Evolutionary conservation across 1,140 invertebrate genomes (phyloP), one percentile per base, ranked within the genome.

Genomic region (Antheraea mylitta): DNA sequence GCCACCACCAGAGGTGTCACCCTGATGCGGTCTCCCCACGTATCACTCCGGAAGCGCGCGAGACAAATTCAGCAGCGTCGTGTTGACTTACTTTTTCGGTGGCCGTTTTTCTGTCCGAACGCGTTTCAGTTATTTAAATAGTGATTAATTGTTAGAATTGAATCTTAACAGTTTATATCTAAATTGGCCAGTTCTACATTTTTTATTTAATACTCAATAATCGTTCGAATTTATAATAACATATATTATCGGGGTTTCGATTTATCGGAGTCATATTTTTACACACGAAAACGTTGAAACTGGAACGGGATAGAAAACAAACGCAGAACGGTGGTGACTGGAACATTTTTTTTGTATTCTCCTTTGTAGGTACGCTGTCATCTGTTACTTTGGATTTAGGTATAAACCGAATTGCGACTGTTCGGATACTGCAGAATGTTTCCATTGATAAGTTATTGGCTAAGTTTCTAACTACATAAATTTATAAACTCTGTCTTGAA

Each of bases 291-390:
- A 16, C 61, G 61, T 36, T 63, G 30, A 37, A 63, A 63, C 61
- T 63, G 61, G 61, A 63, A 63, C 61, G 61, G 61, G 37, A 63
- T 63, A 63, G 61, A 63, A 63, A 63, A 63, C 61, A 63, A 63
- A 63, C 61, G 61, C 13, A 36, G 7, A 63, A 30, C 7, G 30
- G 6, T 63, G 61, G 61, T 63, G 30, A 36, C 22, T 37, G 61
- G 22, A 63, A 63, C 30, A n/a, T 16, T 63, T 53, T n/a, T 63
- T 63, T 37, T 63, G 22, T 30, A 63, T 63, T 63, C 13, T 37
- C 61, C 30, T 63, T 63, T 63, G 61, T 16, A 53, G 9, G 11
- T 13, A 53, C 45, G 0, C 13, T 13, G 45, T 53, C 45, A 53
- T 53, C 45, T 53, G 45, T 53, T 53, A 53, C 45, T 6, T 53